Base-by-base conservation (phyloP, 2,113 vertebrate genomes). In the Xyrauchen texanus region DNA sequence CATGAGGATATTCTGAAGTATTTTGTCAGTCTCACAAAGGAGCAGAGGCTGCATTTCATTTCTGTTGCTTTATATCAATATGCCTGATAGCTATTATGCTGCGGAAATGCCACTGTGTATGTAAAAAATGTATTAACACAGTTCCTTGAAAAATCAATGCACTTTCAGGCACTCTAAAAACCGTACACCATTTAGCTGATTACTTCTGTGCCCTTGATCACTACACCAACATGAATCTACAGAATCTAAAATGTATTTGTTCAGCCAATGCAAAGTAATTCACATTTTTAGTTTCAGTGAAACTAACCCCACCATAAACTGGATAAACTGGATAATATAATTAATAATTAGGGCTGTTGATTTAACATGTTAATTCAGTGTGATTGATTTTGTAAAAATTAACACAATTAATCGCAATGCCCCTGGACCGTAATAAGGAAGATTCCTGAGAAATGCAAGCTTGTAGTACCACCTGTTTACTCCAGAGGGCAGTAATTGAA, bases 1-100 rank as follows among this genome's bases (percentile, higher is more conserved):
- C 8, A 51, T 55, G 68, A 68, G 65, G 76, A 76, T 84, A 49
- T 78, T 34, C 11, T 12, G 51, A 77, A 85, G 15, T 62, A 63
- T 66, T 67, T 83, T 84, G 85, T 86, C 80, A 79, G 78, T 58
- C 60, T 60, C 67, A 83, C 72, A 86, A 81, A 85, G 77, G 52
- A 62, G 58, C 60, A 66, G 15, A 73, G 65, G 78, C 68, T 74
- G 10, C 34, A 60, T 80, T 80, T 64, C 57, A n/a, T 42, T 46
- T 57, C 12, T 7, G 7, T 72, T 10, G 46, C 67, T 61, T 15
- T 42, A 42, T 65, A 70, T 44, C 85, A 79, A 68, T 80, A 71
- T 66, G 68, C 72, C 58, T 7, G 49, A 69, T 61, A 52, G 52
- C 10, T 8, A 15, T 7, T 45, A 16, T 45, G n/a, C 67, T 78